Evolutionary conservation across 1,140 invertebrate genomes (phyloP).

Genomic region (Cecropterus lyciades): DNA sequence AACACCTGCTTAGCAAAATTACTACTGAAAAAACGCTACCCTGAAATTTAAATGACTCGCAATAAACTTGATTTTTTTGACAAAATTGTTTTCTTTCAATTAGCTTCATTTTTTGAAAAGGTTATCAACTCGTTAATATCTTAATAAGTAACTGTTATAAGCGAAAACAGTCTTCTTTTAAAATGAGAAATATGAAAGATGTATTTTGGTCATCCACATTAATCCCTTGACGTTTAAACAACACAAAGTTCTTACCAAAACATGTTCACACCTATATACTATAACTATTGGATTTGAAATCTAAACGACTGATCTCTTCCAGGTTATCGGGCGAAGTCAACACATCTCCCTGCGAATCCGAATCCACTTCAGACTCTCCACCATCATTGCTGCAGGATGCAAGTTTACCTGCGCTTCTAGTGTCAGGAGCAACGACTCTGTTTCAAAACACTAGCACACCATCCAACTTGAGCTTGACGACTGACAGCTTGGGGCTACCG

Average conservation of each 20-base stretch:
- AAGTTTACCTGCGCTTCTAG: slow-evolving; percentile 74
- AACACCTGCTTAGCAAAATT: slow-evolving; percentile 28
- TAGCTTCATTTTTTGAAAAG: too few relatives aligned
- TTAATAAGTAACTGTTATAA: too few relatives aligned
- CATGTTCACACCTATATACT: too few relatives aligned
- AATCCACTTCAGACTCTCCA: slow-evolving; percentile 75
- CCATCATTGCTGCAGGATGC: slow-evolving; percentile 76
- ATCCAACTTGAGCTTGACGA: slow-evolving; percentile 54
- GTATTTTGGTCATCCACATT: too few relatives aligned
- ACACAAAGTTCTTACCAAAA: too few relatives aligned
- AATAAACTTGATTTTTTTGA: too few relatives aligned
- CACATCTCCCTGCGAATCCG: slow-evolving; percentile 74
- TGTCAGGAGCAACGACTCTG: slow-evolving; percentile 68
- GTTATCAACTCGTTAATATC: too few relatives aligned
- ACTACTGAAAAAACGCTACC: background rate
- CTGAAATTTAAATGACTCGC: background rate
- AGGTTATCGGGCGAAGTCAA: slow-evolving; percentile 75
- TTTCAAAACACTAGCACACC: slow-evolving; percentile 69
- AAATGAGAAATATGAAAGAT: too few relatives aligned
- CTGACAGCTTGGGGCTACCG: slow-evolving; percentile 67
- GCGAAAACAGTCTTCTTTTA: too few relatives aligned
- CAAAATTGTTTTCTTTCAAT: too few relatives aligned
- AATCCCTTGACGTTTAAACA: too few relatives aligned
- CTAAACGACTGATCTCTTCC: slow-evolving; percentile 35
- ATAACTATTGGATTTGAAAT: background rate